Conservation (phyloP, 2,113 vertebrate genomes). For the Tragelaphus imberbis region DNA sequence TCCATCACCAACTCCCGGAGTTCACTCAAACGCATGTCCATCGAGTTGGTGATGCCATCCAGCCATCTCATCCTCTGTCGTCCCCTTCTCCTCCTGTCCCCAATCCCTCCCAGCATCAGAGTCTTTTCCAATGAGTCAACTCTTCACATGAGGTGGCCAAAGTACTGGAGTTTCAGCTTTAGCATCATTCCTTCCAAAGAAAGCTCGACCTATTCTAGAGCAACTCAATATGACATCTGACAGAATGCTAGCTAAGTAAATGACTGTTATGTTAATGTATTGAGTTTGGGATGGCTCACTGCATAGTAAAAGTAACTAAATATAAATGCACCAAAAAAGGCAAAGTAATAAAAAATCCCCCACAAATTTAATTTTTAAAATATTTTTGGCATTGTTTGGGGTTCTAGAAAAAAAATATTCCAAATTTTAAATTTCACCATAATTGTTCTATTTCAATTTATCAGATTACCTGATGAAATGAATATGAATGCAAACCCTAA, state of each 20-base stretch:
- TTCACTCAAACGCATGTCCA: too few species aligned
- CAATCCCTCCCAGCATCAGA: too few species aligned
- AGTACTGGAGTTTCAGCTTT: too few species aligned
- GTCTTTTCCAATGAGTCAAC: too few species aligned
- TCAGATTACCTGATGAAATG: not conserved
- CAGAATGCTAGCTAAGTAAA: not conserved
- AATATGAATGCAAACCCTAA: not conserved
- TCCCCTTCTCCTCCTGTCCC: too few species aligned
- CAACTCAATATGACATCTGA: not conserved
- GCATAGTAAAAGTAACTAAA: not conserved
- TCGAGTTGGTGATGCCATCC: too few species aligned
- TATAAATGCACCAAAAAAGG: not conserved
- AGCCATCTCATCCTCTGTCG: too few species aligned
- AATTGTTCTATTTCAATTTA: not conserved
- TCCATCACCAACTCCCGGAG: too few species aligned
- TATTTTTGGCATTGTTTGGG: not conserved
- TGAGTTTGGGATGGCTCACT: not conserved
- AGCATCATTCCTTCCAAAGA: too few species aligned
- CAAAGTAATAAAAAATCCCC: not conserved
- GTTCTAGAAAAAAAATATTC: not conserved
- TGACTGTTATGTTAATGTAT: not conserved
- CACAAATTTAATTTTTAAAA: not conserved
- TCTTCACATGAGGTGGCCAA: too few species aligned
- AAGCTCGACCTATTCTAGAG: not conserved
- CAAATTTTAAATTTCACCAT: not conserved